Evolutionary conservation across 1,140 invertebrate species (phyloP).

Genomic region (Samia ricini): DNA sequence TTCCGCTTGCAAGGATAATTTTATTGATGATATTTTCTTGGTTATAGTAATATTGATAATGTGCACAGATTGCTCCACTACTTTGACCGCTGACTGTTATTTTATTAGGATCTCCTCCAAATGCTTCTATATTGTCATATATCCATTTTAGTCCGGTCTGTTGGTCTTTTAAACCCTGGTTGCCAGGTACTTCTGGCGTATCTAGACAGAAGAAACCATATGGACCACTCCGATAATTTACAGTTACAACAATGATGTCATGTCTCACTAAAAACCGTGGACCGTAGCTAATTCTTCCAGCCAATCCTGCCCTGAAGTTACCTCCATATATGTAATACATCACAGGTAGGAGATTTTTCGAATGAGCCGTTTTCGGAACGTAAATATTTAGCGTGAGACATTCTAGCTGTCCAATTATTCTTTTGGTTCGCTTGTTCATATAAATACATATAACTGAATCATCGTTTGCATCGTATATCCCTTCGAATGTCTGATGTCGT

Average conservation of each 20-base stretch:
- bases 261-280: background rate
- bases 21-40: background rate
- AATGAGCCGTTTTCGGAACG: background rate
- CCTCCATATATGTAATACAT: conserved; percentile 3
- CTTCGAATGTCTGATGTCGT: background rate
- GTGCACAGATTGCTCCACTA: background rate
- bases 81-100: background rate
- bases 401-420: background rate
- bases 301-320: background rate
- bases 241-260: background rate
- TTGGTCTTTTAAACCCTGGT: conserved; percentile 2
- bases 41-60: background rate
- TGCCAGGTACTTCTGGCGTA: background rate
- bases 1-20: conserved; percentile 11
- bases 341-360: background rate
- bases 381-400: conserved; percentile 2
- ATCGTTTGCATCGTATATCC: conserved; percentile 3
- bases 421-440: background rate
- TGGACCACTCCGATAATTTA: background rate
- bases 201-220: conserved; percentile 1
- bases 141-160: background rate
- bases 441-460: background rate
- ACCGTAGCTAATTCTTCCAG: background rate
- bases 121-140: background rate
- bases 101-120: conserved; percentile 1